Base-by-base conservation (phyloP, 2,888 invertebrate genomes). In the Platycnemis pennipes region DNA sequence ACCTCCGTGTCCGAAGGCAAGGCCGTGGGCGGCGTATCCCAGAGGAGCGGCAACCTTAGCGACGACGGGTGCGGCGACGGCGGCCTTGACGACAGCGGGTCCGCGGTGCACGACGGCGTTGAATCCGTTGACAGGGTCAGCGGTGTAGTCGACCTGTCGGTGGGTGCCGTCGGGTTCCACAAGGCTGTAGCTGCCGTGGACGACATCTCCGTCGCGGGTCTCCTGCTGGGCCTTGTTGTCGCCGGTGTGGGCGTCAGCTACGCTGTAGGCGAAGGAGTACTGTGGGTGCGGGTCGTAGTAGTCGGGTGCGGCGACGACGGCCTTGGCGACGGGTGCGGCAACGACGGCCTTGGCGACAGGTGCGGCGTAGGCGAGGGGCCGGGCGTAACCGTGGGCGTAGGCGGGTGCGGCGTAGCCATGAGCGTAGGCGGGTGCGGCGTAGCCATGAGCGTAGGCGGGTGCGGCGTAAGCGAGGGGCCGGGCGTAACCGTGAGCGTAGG, bases 231-330 rank as follows among this genome's bases (percentile, higher is more conserved):
- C 87, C 94, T 94, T 94, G 94, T 94, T 94, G 69, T 94, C 94
- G n/a, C 94, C 94, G 94, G 94, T 94, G 89, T 89, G 56, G 63
- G 94, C 94, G 88, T 94, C 94, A 49, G 94, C 56, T 19, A 94
- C 94, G 89, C 88, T 88, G 94, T 94, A 94, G 88, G 94, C 69
- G 89, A 89, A 94, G 49, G 49, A 53, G 94, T 94, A 94, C 89
- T 94, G 94, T 22, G 94, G 94, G 94, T 94, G 94, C 85, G 94
- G 94, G 94, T 94, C 94, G 94, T 94, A 94, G 94, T 94, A 94
- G 86, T 94, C 94, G 94, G 94, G 94, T 49, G 87, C 87, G 42
- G 94, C 94, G 69, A 94, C 94, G 88, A 94, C 94, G 88, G 94
- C 95, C 46, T 94, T 94, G 53, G 95, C 95, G 94, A 94, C 77